Base-by-base conservation (phyloP, 2,797 vertebrate species). In the Pipistrellus kuhlii region DNA sequence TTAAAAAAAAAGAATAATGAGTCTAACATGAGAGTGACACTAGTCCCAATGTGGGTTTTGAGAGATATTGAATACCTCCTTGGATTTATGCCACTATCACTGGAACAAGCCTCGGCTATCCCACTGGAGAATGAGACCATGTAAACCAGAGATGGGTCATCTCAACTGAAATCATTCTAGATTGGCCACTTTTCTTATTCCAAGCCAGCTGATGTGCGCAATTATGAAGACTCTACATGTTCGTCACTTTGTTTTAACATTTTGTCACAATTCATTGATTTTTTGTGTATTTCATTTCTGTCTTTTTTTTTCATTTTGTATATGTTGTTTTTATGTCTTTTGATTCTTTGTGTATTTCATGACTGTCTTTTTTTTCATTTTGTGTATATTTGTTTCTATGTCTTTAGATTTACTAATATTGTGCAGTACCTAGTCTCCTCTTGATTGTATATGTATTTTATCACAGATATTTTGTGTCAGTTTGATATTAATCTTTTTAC, bases 301-400 rank as follows among this genome's bases (percentile, higher is more conserved):
- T 35, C n/a, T 84, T 90, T 85, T 71, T 46, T 48, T 48, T 57
- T 38, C n/a, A 46, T 93, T 81, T 87, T 92, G 17, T 32, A 14
- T 30, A 64, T 64, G 64, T 44, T 38, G 15, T 41, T 32, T 72
- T 3, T 72, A 55, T 44, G 3, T 80, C 30, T 90, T 85, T 77
- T 62, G 32, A 85, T 64, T 85, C 38, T 41, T 41, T 41, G 6
- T 32, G 17, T 66, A 48, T 88, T 84, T 90, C 27, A 86, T 53
- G 2, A 64, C 38, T 41, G 38, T 41, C 30, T 90, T 85, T 77
- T 48, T 46, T 48, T 57, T 38, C n/a, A 46, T 93, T 87, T 87
- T 92, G 17, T 32, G 10, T 30, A 64, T 64, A 64, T 44, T 44
- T 38, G 15, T 51, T 32, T 72, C 5, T 72, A 55, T 44, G 3